Base-by-base conservation (phyloP, 2,797 vertebrate genomes). In the Margarornis squamiger region DNA sequence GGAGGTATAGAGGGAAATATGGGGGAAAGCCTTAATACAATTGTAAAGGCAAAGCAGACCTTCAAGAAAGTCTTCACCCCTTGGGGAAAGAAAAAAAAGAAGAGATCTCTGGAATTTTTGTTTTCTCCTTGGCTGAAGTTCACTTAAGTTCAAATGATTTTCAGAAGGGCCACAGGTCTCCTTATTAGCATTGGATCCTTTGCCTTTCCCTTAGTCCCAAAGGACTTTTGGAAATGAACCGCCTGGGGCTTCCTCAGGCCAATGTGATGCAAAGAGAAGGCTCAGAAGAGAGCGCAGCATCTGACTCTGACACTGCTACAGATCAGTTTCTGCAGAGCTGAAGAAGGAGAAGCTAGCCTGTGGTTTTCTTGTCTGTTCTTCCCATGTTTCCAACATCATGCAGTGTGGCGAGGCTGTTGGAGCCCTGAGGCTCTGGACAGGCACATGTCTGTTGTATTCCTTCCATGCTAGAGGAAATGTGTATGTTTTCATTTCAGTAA, bases 181-280 rank as follows among this genome's bases (percentile, higher is more conserved):
- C 19, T 0, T 57, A 6, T 65, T 24, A 46, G 4, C 36, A 7
- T 2, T 32, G n/a, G 12, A 7, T 81, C 21, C 1, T 0, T 54
- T 39, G 14, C 66, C 34, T 77, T 84, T 49, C 20, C 29, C 27
- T 68, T n/a, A 29, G 34, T 26, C 43, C 34, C 7, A 6, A 23
- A 67, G 80, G 18, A 16, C 14, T 48, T 46, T 10, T 21, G 21
- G 32, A 87, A 90, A 21, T 34, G 27, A 63, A 12, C 49, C 51
- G 2, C 71, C 48, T 14, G 45, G 36, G 46, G 16, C 4, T 67
- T 54, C 52, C 26, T 55, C 16, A 5, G 15, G n/a, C 21, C 8
- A 2, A 0, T 3, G 1, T 39, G 32, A 9, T 41, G 49, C 36
- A 67, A 26, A 67, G 36, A 26, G 17, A 1, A 63, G 36, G 24